These are phyloP conservation scores for Andinoacara biseriatus DNA, from an alignment of 2,113 vertebrate genomes.

Conservation along the genomic window DNA sequence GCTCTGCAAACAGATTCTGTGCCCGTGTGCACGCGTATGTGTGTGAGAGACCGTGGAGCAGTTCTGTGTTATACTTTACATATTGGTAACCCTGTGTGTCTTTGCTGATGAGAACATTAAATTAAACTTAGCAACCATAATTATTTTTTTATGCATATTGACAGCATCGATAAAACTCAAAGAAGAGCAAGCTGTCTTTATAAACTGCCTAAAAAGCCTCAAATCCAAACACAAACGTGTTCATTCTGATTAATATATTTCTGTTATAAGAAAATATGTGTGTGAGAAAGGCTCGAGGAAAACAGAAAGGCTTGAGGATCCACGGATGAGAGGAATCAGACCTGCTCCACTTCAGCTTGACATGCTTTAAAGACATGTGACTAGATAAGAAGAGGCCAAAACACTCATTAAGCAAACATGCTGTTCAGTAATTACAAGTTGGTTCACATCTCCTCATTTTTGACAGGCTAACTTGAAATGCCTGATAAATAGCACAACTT, in stretches of 20 bases:
- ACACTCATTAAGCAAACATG: background rate
- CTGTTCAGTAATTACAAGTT: background rate
- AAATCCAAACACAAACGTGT: background rate
- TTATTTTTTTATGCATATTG: background rate
- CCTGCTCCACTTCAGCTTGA: background rate
- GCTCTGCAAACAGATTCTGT: slow-evolving; percentile 5
- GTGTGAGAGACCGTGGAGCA: background rate
- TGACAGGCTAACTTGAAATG: slow-evolving; percentile 18
- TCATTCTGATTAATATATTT: background rate
- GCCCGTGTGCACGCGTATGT: background rate
- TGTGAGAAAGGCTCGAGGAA: too few relatives aligned
- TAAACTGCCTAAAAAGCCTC: background rate
- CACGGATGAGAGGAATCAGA: background rate
- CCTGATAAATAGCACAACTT: slow-evolving; percentile 12
- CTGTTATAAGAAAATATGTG: background rate
- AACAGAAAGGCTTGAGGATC: background rate
- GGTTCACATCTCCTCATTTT: slow-evolving; percentile 5
- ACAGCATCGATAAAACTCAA: background rate
- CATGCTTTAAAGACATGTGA: background rate
- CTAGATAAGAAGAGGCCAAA: background rate
- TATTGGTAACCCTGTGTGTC: background rate
- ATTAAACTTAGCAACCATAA: background rate
- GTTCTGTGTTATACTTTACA: background rate
- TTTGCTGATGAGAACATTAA: background rate
- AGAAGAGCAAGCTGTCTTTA: background rate